A percentile compares a stretch with the other conserved stretches of the same genome.
Conservation (phyloP, 2,888 invertebrate genomes). For the Dryobotodes eremita region DNA sequence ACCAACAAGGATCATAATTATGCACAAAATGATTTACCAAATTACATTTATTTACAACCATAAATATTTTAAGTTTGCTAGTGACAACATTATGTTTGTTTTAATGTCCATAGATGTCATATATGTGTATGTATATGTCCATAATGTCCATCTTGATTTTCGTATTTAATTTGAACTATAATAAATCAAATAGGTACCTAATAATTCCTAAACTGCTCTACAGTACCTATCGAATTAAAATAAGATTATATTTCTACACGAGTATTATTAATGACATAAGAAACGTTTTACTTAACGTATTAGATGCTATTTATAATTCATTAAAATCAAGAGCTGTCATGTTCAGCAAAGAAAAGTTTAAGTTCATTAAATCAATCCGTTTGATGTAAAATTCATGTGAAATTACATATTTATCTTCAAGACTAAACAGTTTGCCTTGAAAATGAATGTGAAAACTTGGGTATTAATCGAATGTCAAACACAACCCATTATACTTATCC, state of each 20-base stretch:
- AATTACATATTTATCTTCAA: slow-evolving; percentile 4
- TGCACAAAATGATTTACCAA: too few relatives aligned
- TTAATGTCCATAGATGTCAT: background rate
- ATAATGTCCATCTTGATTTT: background rate
- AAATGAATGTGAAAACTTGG: slow-evolving; percentile 6
- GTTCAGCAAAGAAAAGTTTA: background rate
- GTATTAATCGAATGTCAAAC: slow-evolving; percentile 50
- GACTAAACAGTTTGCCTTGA: slow-evolving; percentile 3
- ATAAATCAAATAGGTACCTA: background rate
- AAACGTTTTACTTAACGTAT: slow-evolving; percentile 15
- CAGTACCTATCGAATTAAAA: background rate
- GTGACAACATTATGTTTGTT: too few relatives aligned
- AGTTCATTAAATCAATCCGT: background rate
- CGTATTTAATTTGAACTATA: background rate
- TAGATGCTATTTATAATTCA: slow-evolving; percentile 4
- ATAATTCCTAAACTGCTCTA: background rate
- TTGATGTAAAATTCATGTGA: slow-evolving; percentile 13
- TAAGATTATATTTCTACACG: background rate
- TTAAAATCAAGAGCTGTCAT: slow-evolving; percentile 14
- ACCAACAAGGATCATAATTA: too few relatives aligned
- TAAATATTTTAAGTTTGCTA: background rate
- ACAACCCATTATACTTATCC: slow-evolving; percentile 27
- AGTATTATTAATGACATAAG: background rate
- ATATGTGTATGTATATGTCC: too few relatives aligned
- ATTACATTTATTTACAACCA: background rate